phyloP scores from a whole-genome alignment of 2,888 invertebrate genomes.

The Folsomia candida region DNA sequence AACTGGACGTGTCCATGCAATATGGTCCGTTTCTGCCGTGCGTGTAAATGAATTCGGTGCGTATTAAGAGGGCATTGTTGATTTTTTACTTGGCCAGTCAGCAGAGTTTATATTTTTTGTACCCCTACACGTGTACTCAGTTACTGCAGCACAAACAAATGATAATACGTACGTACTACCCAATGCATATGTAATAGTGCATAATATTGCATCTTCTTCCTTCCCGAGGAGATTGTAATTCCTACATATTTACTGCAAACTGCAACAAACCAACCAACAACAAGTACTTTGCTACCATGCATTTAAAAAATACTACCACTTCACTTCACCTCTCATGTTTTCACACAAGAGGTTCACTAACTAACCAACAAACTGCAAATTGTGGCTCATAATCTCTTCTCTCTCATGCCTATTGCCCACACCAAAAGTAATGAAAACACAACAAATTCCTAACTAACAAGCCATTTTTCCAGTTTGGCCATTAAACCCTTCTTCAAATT shows the following conservation, averaged over 20 bases:
- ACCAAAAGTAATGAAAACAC: background rate
- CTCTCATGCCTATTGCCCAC: background rate
- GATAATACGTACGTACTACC: background rate
- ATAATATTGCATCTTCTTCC: background rate
- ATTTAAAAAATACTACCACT: no score
- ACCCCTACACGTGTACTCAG: constrained; percentile 9
- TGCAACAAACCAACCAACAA: background rate
- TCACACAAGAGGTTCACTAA: no score
- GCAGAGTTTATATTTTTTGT: constrained; percentile 6
- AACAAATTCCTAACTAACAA: background rate
- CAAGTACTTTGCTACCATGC: no score
- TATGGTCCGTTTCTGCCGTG: no score
- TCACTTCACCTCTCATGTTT: background rate
- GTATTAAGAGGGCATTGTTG: background rate
- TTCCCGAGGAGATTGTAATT: background rate
- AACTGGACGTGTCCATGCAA: no score
- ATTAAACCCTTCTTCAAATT: background rate
- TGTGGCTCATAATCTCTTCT: background rate
- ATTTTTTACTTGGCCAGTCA: constrained; percentile 1
- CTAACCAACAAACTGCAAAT: background rate
- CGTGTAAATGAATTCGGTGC: background rate
- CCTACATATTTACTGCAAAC: background rate
- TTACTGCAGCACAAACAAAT: constrained; percentile 3
- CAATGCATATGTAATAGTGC: no score
- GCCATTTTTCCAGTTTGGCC: background rate